Percentiles rank a stretch among this genome's conserved stretches.
Conservation (phyloP, 2,888 invertebrate genomes). For the Pteria penguin region DNA sequence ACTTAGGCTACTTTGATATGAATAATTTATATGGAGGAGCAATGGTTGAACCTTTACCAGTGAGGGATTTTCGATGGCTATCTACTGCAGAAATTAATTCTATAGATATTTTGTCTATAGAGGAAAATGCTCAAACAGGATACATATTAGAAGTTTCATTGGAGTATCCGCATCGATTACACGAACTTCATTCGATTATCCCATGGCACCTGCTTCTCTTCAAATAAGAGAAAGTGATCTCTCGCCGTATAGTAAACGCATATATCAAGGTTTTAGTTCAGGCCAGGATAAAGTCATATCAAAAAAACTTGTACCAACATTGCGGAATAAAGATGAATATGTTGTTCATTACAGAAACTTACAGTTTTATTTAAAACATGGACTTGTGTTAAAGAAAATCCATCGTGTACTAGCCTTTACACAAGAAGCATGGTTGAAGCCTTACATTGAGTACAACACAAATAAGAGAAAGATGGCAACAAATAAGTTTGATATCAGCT, state of each 20-base stretch:
- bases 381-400: constrained; percentile 13
- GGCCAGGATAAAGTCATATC: background rate
- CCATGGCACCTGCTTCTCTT: background rate
- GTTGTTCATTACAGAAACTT: constrained; percentile 23
- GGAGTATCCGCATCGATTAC: background rate
- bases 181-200: background rate
- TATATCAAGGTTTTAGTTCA: background rate
- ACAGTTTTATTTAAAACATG: constrained; percentile 16
- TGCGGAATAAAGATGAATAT: constrained; percentile 26
- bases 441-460: constrained; percentile 30
- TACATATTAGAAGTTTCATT: background rate
- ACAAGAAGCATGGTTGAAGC: constrained; percentile 25
- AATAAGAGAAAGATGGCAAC: constrained; percentile 10
- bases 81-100: background rate
- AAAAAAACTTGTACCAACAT: constrained; percentile 34
- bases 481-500: constrained; percentile 21
- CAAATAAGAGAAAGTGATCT: background rate
- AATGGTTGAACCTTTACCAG: background rate
- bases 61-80: background rate
- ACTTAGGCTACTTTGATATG: background rate
- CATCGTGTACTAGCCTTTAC: constrained; percentile 15
- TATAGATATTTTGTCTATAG: background rate
- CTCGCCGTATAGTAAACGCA: background rate
- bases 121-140: background rate
- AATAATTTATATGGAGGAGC: background rate